These are phyloP conservation scores for Rhinopithecus roxellana DNA, from an alignment of 2,113 vertebrate species.

Conservation along the genomic window DNA sequence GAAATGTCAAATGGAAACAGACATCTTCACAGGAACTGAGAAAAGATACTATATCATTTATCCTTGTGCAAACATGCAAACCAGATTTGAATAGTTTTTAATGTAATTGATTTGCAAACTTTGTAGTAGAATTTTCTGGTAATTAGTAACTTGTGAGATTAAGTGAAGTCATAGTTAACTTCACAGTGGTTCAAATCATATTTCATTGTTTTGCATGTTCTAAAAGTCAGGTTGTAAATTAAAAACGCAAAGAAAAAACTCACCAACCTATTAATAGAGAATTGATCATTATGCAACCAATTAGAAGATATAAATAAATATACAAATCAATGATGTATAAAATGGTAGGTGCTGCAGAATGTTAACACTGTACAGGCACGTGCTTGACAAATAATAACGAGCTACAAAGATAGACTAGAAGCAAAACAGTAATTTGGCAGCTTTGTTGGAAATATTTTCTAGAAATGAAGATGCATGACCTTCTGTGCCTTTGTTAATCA, in stretches of 20 bases:
- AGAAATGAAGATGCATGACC: neutral
- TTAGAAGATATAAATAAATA: conserved; percentile 39
- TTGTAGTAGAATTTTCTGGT: conserved; percentile 24
- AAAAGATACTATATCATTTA: conserved; percentile 12
- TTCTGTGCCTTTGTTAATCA: conserved; percentile 46
- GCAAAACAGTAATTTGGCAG: conserved; percentile 9
- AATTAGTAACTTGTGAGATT: conserved; percentile 40
- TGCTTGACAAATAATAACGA: conserved; percentile 12
- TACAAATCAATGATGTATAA: conserved; percentile 6
- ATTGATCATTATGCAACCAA: conserved; percentile 9
- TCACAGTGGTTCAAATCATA: conserved; percentile 19
- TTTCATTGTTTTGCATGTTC: neutral
- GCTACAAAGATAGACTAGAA: conserved; percentile 9
- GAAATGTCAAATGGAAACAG: conserved; percentile 5
- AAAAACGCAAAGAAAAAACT: conserved; percentile 34
- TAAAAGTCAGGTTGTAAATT: conserved; percentile 11
- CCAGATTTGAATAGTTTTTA: neutral
- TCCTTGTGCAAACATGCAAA: neutral
- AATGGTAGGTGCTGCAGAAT: neutral
- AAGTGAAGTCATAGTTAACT: conserved; percentile 18
- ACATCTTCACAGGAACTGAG: neutral
- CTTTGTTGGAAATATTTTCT: conserved; percentile 2
- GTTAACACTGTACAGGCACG: neutral
- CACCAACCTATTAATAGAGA: neutral
- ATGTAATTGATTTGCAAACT: conserved; percentile 47